Evolutionary conservation across 92 coral and sea anemone species (phyloP).

Genomic region (Pocillopora meandrina): DNA sequence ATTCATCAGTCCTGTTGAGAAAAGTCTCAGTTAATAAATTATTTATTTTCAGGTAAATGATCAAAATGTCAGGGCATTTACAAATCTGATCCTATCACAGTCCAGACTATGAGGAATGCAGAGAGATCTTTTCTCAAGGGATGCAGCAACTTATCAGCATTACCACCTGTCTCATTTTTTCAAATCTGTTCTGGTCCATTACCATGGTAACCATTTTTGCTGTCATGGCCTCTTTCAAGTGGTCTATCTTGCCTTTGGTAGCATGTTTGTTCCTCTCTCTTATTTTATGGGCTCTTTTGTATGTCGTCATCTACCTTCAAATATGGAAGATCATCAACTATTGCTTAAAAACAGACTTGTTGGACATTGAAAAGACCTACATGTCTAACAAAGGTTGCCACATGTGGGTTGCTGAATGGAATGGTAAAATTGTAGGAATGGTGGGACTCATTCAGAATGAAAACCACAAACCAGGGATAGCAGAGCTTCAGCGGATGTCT

Average conservation of each 20-base stretch:
- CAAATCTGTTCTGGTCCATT: slow-evolving; percentile 56
- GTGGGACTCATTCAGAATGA: background rate
- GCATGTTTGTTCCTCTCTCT: slow-evolving; percentile 47
- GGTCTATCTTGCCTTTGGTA: slow-evolving; percentile 62
- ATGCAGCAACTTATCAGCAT: slow-evolving; percentile 60
- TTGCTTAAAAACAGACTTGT: slow-evolving; percentile 63
- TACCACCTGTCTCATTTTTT: slow-evolving; percentile 56
- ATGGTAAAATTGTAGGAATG: background rate
- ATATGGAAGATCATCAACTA: slow-evolving; percentile 51
- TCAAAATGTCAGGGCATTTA: background rate
- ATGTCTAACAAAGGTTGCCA: background rate
- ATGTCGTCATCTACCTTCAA: slow-evolving; percentile 57
- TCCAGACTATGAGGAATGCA: slow-evolving; percentile 56
- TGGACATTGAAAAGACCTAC: slow-evolving; percentile 52
- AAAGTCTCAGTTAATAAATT: too few relatives aligned
- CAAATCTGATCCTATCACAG: slow-evolving; percentile 53
- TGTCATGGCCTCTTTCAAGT: slow-evolving; percentile 50
- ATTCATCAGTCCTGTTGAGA: too few relatives aligned
- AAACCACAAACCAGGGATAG: slow-evolving; percentile 54
- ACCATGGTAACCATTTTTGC: slow-evolving; percentile 44
- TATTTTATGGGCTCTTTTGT: slow-evolving; percentile 53
- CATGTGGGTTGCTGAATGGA: slow-evolving; percentile 4
- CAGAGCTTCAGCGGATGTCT: slow-evolving; percentile 74
- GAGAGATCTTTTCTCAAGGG: slow-evolving; percentile 76
- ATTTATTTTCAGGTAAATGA: too few relatives aligned